phyloP scores from a whole-genome alignment of 2,113 vertebrate species.

The Caracal caracal region DNA sequence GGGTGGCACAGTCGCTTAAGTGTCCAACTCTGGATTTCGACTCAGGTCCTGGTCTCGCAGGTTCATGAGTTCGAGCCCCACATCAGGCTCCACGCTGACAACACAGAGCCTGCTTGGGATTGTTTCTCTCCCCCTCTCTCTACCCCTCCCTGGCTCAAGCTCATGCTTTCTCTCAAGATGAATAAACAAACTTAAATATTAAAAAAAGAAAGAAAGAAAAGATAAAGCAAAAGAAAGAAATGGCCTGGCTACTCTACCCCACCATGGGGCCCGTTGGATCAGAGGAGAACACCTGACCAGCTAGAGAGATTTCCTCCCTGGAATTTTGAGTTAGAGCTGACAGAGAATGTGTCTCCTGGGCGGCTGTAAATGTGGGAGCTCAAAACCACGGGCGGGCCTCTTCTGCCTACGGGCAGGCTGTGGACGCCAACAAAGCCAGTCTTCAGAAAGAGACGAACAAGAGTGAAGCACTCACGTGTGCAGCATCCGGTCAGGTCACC shows the following conservation, averaged over 20 bases:
- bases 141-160: too few species aligned
- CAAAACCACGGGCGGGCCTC: not conserved
- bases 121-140: too few species aligned
- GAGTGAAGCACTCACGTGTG: accelerated
- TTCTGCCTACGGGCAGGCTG: not conserved
- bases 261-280: not conserved
- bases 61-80: too few species aligned
- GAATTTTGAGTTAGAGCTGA: not conserved
- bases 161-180: too few species aligned
- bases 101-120: too few species aligned
- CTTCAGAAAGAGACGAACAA: not conserved
- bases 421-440: too few species aligned
- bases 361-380: not conserved
- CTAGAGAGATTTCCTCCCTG: not conserved
- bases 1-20: too few species aligned
- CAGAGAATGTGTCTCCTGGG: not conserved
- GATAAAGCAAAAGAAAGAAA: not conserved
- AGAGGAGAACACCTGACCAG: not conserved
- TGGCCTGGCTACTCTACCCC: not conserved
- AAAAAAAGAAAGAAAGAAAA: too few species aligned
- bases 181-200: too few species aligned
- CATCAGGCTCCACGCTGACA: too few species aligned
- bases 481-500: not conserved
- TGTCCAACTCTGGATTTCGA: too few species aligned
- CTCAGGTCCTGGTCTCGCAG: too few species aligned